phyloP scores from a whole-genome alignment of 2,888 invertebrate genomes.

The Aproaerema taeniolella region DNA sequence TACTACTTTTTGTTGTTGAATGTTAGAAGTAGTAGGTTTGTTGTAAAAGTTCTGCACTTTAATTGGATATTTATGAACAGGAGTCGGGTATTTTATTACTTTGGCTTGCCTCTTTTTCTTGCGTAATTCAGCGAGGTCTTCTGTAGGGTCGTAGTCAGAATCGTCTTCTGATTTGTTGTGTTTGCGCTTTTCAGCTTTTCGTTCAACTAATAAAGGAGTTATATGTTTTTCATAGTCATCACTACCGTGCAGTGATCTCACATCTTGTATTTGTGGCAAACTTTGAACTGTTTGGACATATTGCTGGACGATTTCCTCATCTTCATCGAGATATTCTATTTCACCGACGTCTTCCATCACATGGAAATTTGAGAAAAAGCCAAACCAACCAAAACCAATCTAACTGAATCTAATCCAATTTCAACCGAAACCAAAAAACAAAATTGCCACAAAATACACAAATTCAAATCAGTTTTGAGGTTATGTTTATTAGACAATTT shows the following conservation, averaged over 20 bases:
- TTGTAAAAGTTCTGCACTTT: too few relatives aligned
- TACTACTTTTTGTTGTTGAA: too few relatives aligned
- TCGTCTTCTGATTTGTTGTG: slow-evolving; percentile 42
- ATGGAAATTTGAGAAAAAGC: background rate
- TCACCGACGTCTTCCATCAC: slow-evolving; percentile 51
- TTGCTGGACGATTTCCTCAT: slow-evolving; percentile 62
- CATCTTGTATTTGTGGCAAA: background rate
- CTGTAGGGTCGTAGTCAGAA: slow-evolving; percentile 55
- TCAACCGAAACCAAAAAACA: too few relatives aligned
- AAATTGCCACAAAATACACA: too few relatives aligned
- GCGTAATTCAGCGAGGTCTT: too few relatives aligned
- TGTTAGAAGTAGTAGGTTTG: too few relatives aligned
- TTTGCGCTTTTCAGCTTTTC: slow-evolving; percentile 27
- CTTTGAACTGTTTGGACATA: slow-evolving; percentile 39
- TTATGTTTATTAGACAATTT: too few relatives aligned
- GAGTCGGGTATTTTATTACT: slow-evolving; percentile 30
- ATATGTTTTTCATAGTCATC: slow-evolving; percentile 1
- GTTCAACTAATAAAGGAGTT: slow-evolving; percentile 35
- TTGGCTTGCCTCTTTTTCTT: slow-evolving; percentile 18
- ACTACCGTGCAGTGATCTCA: background rate
- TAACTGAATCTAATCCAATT: background rate
- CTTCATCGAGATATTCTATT: slow-evolving; percentile 69
- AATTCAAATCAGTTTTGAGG: too few relatives aligned
- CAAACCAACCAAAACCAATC: background rate
- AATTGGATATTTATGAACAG: slow-evolving; percentile 60